A percentile compares a stretch with the other conserved stretches of the same genome.
phyloP scores from a whole-genome alignment of 1,140 invertebrate species.

The Drosophila erecta region DNA sequence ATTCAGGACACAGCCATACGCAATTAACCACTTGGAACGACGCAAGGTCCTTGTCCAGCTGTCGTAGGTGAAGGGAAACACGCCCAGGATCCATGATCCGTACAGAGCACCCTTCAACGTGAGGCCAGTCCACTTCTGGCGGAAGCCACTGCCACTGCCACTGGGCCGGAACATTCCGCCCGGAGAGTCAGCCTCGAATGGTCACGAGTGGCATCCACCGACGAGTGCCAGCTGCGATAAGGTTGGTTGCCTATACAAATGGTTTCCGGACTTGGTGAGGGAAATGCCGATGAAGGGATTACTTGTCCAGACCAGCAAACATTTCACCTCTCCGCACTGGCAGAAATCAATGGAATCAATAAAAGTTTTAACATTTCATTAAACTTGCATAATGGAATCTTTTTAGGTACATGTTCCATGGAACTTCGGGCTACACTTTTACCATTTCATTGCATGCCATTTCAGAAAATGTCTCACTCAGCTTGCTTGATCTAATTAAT shows the following conservation, averaged over 20 bases:
- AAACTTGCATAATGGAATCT: no score
- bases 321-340: background rate
- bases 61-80: constrained; percentile 40
- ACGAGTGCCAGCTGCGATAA: constrained; percentile 32
- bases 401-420: no score
- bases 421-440: background rate
- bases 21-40: constrained; percentile 39
- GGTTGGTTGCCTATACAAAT: constrained; percentile 21
- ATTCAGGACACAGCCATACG: constrained; percentile 41
- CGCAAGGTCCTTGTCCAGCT: constrained; percentile 8
- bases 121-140: constrained; percentile 26
- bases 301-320: constrained; percentile 20
- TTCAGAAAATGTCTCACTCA: no score
- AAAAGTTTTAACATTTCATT: no score
- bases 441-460: no score
- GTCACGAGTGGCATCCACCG: background rate
- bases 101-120: constrained; percentile 28
- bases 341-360: background rate
- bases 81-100: constrained; percentile 22
- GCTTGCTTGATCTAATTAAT: no score
- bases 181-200: constrained; percentile 5
- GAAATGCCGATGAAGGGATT: constrained; percentile 41
- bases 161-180: constrained; percentile 9
- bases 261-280: constrained; percentile 14
- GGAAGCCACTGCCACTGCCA: constrained; percentile 14